These are phyloP conservation scores for Arizona elegans DNA, from an alignment of 2,113 vertebrate genomes.

Conservation along the genomic window DNA sequence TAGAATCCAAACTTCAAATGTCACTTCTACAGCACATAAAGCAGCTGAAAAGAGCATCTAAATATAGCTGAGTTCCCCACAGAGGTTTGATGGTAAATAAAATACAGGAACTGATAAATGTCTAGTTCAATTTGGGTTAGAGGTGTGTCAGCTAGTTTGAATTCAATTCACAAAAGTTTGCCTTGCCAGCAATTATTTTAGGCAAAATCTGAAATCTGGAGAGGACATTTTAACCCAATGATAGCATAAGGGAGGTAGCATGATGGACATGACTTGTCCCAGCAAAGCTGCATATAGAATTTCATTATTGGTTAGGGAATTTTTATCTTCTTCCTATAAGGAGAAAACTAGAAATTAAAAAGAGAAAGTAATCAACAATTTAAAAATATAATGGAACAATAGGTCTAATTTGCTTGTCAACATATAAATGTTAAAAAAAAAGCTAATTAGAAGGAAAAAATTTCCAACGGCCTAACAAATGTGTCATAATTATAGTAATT, in stretches of 20 bases:
- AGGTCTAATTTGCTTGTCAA: neutral
- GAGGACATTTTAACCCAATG: neutral
- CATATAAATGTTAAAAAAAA: neutral
- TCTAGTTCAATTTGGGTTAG: slow-evolving; percentile 23
- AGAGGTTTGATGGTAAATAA: slow-evolving; percentile 45
- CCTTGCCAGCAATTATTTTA: slow-evolving; percentile 1
- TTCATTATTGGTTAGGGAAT: neutral
- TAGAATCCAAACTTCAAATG: slow-evolving; percentile 49
- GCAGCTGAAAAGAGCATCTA: slow-evolving; percentile 58
- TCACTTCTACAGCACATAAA: slow-evolving; percentile 40
- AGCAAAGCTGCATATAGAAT: slow-evolving; percentile 6
- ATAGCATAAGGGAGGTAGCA: slow-evolving; percentile 11
- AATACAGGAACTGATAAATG: slow-evolving; percentile 25
- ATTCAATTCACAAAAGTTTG: neutral
- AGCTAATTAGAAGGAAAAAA: neutral
- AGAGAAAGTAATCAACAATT: neutral
- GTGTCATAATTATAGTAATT: slow-evolving; percentile 20
- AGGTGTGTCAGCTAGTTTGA: neutral
- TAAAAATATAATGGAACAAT: slow-evolving; percentile 8
- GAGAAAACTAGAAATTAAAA: neutral
- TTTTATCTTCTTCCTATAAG: neutral
- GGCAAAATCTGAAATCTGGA: slow-evolving; percentile 1
- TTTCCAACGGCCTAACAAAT: slow-evolving; percentile 1
- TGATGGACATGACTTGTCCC: neutral
- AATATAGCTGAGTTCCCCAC: slow-evolving; percentile 58